Evolutionary conservation across 2,888 invertebrate genomes (phyloP).

Genomic region (Dynastes grantii): DNA sequence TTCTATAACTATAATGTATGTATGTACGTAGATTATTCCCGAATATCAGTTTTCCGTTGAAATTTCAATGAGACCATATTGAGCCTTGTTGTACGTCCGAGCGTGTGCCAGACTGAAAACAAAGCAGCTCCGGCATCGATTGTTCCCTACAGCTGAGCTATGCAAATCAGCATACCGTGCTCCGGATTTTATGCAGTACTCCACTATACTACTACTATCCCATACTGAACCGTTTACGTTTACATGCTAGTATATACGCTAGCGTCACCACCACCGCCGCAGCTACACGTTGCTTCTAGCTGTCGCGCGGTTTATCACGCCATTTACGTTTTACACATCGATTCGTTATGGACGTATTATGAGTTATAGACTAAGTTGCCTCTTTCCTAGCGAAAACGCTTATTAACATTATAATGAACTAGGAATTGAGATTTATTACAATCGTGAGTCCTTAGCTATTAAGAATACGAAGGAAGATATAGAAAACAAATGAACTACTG

Average conservation of each 20-base stretch:
- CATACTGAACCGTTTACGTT: conserved; percentile 46
- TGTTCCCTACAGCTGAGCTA: conserved; percentile 71
- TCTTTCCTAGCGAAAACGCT: not conserved
- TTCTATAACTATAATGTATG: conserved; percentile 19
- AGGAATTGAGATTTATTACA: not conserved
- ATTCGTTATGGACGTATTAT: conserved; percentile 33
- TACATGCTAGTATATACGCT: conserved; percentile 37
- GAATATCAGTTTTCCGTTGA: conserved; percentile 37
- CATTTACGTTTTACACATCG: conserved; percentile 49
- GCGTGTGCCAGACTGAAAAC: conserved; percentile 53
- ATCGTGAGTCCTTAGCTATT: not conserved
- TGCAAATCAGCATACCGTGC: conserved; percentile 71
- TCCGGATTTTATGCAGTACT: conserved; percentile 70
- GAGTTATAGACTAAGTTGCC: not conserved
- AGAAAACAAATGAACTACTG: not conserved
- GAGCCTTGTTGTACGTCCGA: conserved; percentile 40
- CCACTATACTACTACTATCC: conserved; percentile 50
- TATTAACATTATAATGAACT: not conserved
- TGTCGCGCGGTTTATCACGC: conserved; percentile 42
- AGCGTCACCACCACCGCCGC: conserved; percentile 21
- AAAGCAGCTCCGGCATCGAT: conserved; percentile 63
- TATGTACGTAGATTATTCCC: conserved; percentile 10
- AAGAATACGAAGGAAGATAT: not conserved
- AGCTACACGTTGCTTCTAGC: conserved; percentile 38
- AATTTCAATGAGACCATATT: conserved; percentile 15